A percentile compares a stretch with the other conserved stretches of the same genome.
These are phyloP conservation scores for Scatophagus argus DNA, from an alignment of 2,113 vertebrate species.

Conservation along the genomic window DNA sequence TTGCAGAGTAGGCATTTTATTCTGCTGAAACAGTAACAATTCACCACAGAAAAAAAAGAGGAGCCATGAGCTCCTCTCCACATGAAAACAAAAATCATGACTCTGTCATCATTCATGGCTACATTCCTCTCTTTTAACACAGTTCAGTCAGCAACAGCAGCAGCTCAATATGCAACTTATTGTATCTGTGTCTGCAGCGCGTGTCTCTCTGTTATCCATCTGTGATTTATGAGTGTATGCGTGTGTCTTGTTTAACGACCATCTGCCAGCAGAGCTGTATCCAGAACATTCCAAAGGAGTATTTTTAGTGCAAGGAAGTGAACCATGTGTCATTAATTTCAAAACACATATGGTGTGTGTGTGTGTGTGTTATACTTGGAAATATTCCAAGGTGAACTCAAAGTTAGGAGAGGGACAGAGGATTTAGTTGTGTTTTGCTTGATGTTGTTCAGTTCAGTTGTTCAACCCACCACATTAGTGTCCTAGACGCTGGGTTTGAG, in stretches of 20 bases:
- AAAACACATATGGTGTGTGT: conserved; percentile 32
- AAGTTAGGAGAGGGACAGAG: background rate
- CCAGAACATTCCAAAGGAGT: conserved; percentile 64
- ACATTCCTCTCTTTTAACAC: conserved; percentile 3
- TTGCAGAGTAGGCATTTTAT: background rate
- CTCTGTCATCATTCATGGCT: background rate
- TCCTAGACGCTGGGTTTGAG: conserved; percentile 11
- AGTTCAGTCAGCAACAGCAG: background rate
- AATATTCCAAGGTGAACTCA: conserved; percentile 1
- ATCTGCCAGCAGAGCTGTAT: background rate
- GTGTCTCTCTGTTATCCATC: conserved; percentile 19
- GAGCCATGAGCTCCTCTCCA: background rate
- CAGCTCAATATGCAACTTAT: background rate
- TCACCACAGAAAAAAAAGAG: background rate
- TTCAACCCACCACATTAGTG: background rate
- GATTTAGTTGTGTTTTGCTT: conserved; percentile 18
- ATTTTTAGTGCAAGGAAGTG: conserved; percentile 64
- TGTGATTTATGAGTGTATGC: conserved; percentile 16
- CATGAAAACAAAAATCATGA: conserved; percentile 1
- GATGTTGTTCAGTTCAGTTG: conserved; percentile 4
- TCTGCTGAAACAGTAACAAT: background rate
- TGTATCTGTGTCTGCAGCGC: background rate
- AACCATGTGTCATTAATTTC: conserved; percentile 50
- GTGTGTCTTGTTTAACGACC: background rate
- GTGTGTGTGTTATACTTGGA: conserved; percentile 6